Conservation (phyloP, 1,140 invertebrate species). For the Drosophila novamexicana region DNA sequence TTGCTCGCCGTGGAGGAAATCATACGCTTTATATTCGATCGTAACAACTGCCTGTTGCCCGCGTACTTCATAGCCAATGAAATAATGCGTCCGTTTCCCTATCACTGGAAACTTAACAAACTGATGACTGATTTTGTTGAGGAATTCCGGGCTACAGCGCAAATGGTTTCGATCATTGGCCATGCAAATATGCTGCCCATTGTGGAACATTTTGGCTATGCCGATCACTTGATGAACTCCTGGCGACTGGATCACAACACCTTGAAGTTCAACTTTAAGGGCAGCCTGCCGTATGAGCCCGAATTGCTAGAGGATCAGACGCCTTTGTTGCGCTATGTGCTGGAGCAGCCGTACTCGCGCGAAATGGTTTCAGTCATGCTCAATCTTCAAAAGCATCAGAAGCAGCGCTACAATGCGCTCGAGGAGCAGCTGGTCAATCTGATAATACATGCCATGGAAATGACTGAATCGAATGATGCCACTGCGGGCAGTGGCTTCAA, state of each 20-base stretch:
- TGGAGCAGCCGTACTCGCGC: constrained; percentile 97
- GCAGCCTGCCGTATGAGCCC: constrained; percentile 95
- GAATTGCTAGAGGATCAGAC: constrained; percentile 96
- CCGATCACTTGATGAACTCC: constrained; percentile 94
- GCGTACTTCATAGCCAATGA: constrained; percentile 98
- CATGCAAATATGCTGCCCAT: constrained; percentile 96
- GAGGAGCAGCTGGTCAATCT: constrained; percentile 97
- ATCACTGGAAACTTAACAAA: constrained; percentile 96
- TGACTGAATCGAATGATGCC: constrained; percentile 89
- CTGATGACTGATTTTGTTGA: constrained; percentile 95
- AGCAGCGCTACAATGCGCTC: constrained; percentile 94
- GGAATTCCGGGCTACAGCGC: constrained; percentile 95
- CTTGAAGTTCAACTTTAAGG: constrained; percentile 95
- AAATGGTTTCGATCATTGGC: constrained; percentile 97
- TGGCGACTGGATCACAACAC: constrained; percentile 96
- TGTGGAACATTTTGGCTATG: constrained; percentile 96
- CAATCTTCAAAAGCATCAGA: constrained; percentile 92
- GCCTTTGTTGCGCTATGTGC: constrained; percentile 93
- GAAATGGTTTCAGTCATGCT: constrained; percentile 98
- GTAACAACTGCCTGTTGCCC: constrained; percentile 95
- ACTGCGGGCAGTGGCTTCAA: constrained; percentile 75
- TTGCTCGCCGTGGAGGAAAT: constrained; percentile 92
- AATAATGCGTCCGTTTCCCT: constrained; percentile 95
- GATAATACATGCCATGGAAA: constrained; percentile 96
- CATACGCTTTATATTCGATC: constrained; percentile 95